Base-by-base conservation (phyloP, 2,797 vertebrate genomes). In the Takifugu rubripes region DNA sequence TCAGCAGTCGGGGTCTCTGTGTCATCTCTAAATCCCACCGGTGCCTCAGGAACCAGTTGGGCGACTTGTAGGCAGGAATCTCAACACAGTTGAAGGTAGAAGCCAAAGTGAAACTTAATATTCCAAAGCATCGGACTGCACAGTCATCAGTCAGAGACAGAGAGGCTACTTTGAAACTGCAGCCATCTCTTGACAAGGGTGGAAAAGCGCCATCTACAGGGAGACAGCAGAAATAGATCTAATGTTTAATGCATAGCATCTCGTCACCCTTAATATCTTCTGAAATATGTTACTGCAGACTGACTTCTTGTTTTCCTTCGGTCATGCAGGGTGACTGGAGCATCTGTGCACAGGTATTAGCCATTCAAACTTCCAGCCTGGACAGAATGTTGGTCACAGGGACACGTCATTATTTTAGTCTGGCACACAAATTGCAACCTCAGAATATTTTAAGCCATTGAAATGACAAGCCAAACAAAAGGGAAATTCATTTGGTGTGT, bases 301-400 rank as follows among this genome's bases (percentile, higher is more conserved):
- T 47, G 48, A 21, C 57, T 53, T 44, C 25, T 36, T 36, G 43
- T 63, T 62, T 68, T 56, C 61, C 65, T 25, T 25, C 36, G n/a
- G 24, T 60, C 43, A 69, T 54, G 51, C 74, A 70, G 49, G 57
- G 61, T 62, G 64, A 72, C 49, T 58, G 21, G n/a, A 26, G 53
- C 45, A 45, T 48, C 59, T 59, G 49, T 48, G 45, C 40, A 56
- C 63, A 60, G 48, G 51, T 75, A 55, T 58, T 47, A 70, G 57
- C 70, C 43, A 56, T 63, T 60, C 58, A 40, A 73, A 58, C 58
- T 60, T 53, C 52, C n/a, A 16, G 65, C 56, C 68, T 61, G 66
- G 29, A 73, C 52, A 64, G 52, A 51, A 55, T 45, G 43, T 58
- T 63, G 29, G 56, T 49, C 56, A 21, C 59, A 47, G 42, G 44